These are phyloP conservation scores for Oppia nitens DNA, from an alignment of 1,140 invertebrate genomes.

Conservation along the genomic window DNA sequence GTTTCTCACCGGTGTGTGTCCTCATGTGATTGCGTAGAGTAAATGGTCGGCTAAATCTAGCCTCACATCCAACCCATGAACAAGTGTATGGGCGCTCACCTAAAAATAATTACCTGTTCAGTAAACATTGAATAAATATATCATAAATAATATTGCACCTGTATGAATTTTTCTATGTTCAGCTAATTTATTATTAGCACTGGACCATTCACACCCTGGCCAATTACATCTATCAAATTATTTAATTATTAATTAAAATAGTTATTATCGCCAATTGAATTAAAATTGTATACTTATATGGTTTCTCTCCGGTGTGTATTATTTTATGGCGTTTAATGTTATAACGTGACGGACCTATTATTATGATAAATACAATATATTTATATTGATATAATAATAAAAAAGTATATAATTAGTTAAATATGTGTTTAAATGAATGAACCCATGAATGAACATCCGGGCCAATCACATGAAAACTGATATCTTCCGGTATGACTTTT, in stretches of 20 bases:
- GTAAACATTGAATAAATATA: slow-evolving; percentile 42
- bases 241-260: neutral
- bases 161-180: neutral
- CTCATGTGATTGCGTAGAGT: slow-evolving; percentile 9
- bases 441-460: neutral
- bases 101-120: slow-evolving; percentile 98
- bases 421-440: neutral
- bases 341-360: neutral
- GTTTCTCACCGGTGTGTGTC: neutral
- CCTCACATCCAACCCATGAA: slow-evolving; percentile 60
- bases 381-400: neutral
- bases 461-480: neutral
- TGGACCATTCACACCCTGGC: neutral
- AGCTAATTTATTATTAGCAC: neutral
- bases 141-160: slow-evolving; percentile 98
- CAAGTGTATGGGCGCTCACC: slow-evolving; percentile 92
- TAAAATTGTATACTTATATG: neutral
- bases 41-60: slow-evolving; percentile 4
- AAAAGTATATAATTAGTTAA: neutral
- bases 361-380: neutral
- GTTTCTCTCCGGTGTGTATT: neutral
- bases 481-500: neutral
- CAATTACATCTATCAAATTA: neutral
- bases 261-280: neutral
- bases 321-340: neutral